phyloP scores from a whole-genome alignment of 2,113 vertebrate genomes.

The Todiramphus saurophagus region DNA sequence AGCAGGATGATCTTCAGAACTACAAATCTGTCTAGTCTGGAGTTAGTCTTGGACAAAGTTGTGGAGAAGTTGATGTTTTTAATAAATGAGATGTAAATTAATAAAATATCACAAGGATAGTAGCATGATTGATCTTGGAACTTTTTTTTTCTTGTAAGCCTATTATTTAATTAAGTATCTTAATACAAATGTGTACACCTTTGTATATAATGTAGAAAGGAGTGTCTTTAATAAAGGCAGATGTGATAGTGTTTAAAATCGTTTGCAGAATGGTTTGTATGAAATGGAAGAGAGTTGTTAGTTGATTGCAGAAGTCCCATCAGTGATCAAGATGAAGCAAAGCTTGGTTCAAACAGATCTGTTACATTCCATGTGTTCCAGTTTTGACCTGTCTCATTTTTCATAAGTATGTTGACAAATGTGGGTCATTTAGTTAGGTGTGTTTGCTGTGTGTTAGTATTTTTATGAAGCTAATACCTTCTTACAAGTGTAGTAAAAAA shows the following conservation, averaged over 20 bases:
- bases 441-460: background rate
- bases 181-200: background rate
- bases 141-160: background rate
- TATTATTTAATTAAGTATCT: background rate
- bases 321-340: background rate
- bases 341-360: background rate
- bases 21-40: background rate
- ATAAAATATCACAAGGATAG: background rate
- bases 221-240: background rate
- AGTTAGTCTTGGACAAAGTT: background rate
- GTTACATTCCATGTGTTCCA: background rate
- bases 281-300: background rate
- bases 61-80: background rate
- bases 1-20: background rate
- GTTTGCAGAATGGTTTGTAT: background rate
- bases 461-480: background rate
- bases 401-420: accelerated
- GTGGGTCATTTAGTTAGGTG: background rate
- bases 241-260: background rate
- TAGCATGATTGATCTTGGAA: background rate
- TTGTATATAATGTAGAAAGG: background rate
- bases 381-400: background rate
- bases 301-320: background rate
- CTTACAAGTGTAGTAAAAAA: background rate
- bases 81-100: background rate